Conservation (phyloP, 1,140 invertebrate species). For the Apis dorsata region DNA sequence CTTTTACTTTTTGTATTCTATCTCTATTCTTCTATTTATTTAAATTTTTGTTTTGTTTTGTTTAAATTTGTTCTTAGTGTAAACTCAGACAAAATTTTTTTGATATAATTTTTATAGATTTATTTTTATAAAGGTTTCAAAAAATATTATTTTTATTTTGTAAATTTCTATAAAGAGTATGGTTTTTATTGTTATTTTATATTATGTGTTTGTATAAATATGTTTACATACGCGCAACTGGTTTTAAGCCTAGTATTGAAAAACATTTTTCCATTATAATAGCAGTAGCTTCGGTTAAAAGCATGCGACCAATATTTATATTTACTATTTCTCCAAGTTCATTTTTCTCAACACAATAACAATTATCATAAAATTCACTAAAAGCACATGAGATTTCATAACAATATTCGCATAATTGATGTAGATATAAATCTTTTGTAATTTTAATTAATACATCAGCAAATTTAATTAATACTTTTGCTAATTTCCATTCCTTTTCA, state of each 20-base stretch:
- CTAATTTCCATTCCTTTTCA: constrained; percentile 97
- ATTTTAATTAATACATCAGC: constrained; percentile 93
- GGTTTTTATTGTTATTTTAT: neutral
- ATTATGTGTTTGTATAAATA: neutral
- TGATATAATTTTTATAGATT: neutral
- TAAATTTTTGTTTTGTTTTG: no score
- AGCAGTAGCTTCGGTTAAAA: constrained; percentile 96
- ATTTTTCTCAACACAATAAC: constrained; percentile 98
- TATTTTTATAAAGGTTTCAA: neutral
- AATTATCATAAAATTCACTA: constrained; percentile 98
- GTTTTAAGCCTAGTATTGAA: constrained; percentile 94
- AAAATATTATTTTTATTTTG: neutral
- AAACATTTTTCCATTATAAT: constrained; percentile 93
- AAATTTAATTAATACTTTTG: constrained; percentile 92
- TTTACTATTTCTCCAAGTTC: constrained; percentile 88
- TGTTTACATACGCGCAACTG: constrained; percentile 94
- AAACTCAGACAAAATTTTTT: neutral
- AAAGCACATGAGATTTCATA: constrained; percentile 97
- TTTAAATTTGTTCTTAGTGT: no score
- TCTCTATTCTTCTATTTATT: no score
- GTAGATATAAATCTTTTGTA: constrained; percentile 91
- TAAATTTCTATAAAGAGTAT: constrained; percentile 1
- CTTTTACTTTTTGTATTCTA: no score
- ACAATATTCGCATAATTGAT: constrained; percentile 96
- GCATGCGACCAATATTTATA: constrained; percentile 92